Conservation (phyloP, 2,113 vertebrate species). For the Carollia perspicillata region DNA sequence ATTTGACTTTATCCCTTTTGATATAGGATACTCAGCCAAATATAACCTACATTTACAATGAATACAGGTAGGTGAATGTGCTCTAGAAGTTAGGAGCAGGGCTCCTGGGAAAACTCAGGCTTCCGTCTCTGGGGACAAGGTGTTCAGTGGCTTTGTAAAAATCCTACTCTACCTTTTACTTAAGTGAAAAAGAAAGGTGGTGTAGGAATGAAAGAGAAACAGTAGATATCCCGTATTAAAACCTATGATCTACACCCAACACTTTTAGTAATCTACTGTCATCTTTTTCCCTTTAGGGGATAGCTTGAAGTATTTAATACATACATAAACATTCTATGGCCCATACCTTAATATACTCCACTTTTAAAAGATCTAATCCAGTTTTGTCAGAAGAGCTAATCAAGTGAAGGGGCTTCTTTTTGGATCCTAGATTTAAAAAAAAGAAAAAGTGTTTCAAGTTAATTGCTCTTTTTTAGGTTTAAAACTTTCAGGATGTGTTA, state of each 20-base stretch:
- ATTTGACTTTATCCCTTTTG: background rate
- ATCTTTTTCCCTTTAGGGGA: background rate
- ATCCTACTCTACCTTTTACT: background rate
- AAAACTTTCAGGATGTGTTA: background rate
- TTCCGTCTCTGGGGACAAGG: background rate
- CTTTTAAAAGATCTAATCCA: conserved; percentile 91
- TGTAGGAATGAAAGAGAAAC: background rate
- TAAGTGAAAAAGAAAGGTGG: background rate
- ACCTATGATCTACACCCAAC: background rate
- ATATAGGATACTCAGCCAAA: background rate
- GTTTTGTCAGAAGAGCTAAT: conserved; percentile 91
- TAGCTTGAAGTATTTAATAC: background rate
- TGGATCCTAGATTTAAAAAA: conserved; percentile 80
- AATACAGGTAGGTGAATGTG: background rate
- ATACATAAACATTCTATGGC: background rate
- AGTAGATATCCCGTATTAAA: background rate
- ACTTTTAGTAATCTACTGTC: background rate
- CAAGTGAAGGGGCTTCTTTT: conserved; percentile 87
- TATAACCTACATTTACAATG: background rate
- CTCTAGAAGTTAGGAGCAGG: background rate
- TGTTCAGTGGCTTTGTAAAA: background rate
- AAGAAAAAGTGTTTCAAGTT: background rate
- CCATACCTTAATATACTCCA: conserved; percentile 92
- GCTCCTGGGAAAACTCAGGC: background rate
- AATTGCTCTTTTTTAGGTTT: background rate